Evolutionary conservation across 2,888 invertebrate species (phyloP), one percentile per base, ranked within the genome.

Genomic region (Sinohyriopsis cumingii): DNA sequence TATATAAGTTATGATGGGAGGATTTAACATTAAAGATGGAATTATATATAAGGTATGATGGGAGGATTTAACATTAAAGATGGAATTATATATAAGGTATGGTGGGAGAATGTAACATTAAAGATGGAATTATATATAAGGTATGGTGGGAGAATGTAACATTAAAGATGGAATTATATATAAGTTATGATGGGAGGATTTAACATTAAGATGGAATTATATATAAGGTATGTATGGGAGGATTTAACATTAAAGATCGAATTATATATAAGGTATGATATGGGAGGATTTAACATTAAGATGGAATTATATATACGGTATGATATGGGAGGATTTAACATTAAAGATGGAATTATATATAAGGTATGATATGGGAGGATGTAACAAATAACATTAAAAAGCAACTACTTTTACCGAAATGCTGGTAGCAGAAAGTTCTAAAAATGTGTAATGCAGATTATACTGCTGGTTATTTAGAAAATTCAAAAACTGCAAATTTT

Each of bases 211-310:
- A n/a, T n/a, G n/a, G n/a, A 55, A 45, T 57, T 7, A 7, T 65
- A 7, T 65, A 65, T 55, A 15, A 57, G 5, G 33, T 33, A 57
- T 65, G 57, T n/a, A n/a, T 24, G 20, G 12, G 25, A 57, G 20
- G 20, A 5, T 7, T 2, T 55, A n/a, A 22, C 53, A 9, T n/a
- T n/a, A n/a, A n/a, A n/a, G n/a, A n/a, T n/a, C n/a, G n/a, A 55
- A 45, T 57, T 7, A 7, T 65, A 7, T 65, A 65, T 55, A 15
- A 57, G 5, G 33, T 33, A 57, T 65, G 57, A 56, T n/a, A n/a
- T 24, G 20, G 12, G 25, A 57, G 20, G 20, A 5, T 7, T 2
- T 55, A n/a, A 22, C 53, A 9, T n/a, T n/a, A n/a, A n/a, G n/a
- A n/a, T n/a, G n/a, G n/a, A 55, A 45, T 57, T 7, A 7, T 65